Conservation (phyloP, 1,140 invertebrate genomes). For the Ladona fulva region DNA sequence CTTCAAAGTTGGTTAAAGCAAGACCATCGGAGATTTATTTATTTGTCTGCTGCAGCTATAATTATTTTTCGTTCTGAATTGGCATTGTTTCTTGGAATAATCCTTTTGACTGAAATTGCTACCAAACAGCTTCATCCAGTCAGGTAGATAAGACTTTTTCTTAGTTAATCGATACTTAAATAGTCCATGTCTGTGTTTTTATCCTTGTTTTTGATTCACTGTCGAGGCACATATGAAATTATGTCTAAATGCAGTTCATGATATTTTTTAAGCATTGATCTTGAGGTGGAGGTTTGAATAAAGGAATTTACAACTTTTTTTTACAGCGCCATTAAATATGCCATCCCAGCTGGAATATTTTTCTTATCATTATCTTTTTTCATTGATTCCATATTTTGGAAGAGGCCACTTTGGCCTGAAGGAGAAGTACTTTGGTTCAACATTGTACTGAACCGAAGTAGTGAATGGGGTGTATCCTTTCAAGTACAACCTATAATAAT, state of each 20-base stretch:
- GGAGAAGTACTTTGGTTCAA: slow-evolving; percentile 97
- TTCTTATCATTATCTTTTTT: slow-evolving; percentile 62
- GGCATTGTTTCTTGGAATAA: slow-evolving; percentile 74
- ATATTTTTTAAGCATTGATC: slow-evolving; percentile 38
- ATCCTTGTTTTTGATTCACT: no score
- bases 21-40: slow-evolving; percentile 66
- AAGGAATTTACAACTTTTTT: slow-evolving; percentile 17
- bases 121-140: slow-evolving; percentile 40
- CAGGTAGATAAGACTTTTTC: slow-evolving; percentile 35
- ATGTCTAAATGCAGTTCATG: no score
- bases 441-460: slow-evolving; percentile 87
- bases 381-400: slow-evolving; percentile 93
- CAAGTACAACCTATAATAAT: background rate
- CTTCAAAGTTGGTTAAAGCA: slow-evolving; percentile 76
- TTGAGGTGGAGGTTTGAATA: slow-evolving; percentile 29
- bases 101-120: slow-evolving; percentile 71
- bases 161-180: background rate
- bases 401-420: slow-evolving; percentile 87
- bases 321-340: background rate
- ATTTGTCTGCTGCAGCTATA: slow-evolving; percentile 73
- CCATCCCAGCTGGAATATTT: slow-evolving; percentile 41
- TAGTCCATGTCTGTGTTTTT: slow-evolving; percentile 24
- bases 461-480: slow-evolving; percentile 95
- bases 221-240: no score
- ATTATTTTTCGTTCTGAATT: slow-evolving; percentile 90